phyloP scores from a whole-genome alignment of 2,888 invertebrate genomes.

The Xanthorhoe spadicearia region DNA sequence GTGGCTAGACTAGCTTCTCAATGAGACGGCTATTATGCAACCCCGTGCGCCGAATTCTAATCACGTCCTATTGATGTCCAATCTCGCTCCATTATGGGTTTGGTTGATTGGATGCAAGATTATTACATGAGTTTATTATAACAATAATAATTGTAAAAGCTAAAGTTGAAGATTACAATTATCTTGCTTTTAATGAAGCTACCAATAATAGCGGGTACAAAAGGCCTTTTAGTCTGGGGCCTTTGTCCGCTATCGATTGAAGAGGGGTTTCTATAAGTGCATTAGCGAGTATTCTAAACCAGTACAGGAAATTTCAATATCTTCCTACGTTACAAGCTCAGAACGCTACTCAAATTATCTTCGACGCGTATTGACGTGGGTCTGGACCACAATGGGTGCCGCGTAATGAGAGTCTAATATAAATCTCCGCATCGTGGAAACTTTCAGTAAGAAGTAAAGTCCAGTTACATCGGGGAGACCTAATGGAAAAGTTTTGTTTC shows the following conservation, averaged over 20 bases:
- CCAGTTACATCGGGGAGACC: not conserved
- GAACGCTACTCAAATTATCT: constrained; percentile 20
- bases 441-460: constrained; percentile 3
- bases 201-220: constrained; percentile 70
- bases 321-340: constrained; percentile 15
- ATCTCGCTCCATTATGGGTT: constrained; percentile 1
- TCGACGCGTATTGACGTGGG: constrained; percentile 26
- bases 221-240: constrained; percentile 70
- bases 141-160: constrained; percentile 12
- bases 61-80: constrained; percentile 21
- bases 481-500: not conserved
- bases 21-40: constrained; percentile 40
- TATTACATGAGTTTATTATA: constrained; percentile 1
- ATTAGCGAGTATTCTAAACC: constrained; percentile 56
- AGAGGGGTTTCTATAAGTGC: constrained; percentile 57
- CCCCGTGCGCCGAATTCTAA: constrained; percentile 38
- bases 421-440: constrained; percentile 11
- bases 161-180: constrained; percentile 57
- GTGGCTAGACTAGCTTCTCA: constrained; percentile 35
- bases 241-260: constrained; percentile 62
- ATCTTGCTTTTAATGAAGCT: constrained; percentile 67
- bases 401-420: constrained; percentile 14
- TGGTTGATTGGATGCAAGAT: constrained; percentile 20
- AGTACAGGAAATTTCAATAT: constrained; percentile 30
- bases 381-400: constrained; percentile 11